These are phyloP conservation scores for Artibeus lituratus DNA, from an alignment of 2,797 vertebrate species.

Conservation along the genomic window DNA sequence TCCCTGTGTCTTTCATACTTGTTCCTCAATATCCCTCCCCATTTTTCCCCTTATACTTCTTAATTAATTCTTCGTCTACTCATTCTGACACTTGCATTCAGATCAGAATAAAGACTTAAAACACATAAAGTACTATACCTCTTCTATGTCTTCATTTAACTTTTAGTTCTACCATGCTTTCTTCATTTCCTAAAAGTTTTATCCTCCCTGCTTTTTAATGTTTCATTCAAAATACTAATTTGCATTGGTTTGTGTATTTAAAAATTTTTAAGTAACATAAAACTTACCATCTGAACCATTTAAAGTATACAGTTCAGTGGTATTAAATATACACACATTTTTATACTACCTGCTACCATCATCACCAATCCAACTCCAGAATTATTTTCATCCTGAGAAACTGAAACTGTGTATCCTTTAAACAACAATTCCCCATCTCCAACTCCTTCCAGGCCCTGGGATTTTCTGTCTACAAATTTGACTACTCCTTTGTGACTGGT, in stretches of 20 bases:
- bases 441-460: background rate
- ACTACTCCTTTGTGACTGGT: background rate
- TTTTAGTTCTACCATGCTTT: background rate
- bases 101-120: background rate
- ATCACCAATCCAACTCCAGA: background rate
- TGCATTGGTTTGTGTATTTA: background rate
- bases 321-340: background rate
- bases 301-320: background rate
- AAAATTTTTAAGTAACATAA: background rate
- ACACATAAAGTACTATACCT: background rate
- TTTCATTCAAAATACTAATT: background rate
- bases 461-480: background rate
- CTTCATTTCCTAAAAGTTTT: background rate
- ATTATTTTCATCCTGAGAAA: background rate
- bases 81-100: background rate
- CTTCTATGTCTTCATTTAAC: background rate
- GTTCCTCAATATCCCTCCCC: too few species aligned
- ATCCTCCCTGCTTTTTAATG: background rate
- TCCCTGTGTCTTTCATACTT: too few species aligned
- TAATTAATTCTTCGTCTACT: background rate
- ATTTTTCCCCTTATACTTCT: background rate
- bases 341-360: background rate
- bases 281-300: background rate
- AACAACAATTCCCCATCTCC: background rate
- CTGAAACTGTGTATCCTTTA: background rate